These are phyloP conservation scores for Borostomias antarcticus DNA, from an alignment of 2,797 vertebrate species.

Conservation along the genomic window DNA sequence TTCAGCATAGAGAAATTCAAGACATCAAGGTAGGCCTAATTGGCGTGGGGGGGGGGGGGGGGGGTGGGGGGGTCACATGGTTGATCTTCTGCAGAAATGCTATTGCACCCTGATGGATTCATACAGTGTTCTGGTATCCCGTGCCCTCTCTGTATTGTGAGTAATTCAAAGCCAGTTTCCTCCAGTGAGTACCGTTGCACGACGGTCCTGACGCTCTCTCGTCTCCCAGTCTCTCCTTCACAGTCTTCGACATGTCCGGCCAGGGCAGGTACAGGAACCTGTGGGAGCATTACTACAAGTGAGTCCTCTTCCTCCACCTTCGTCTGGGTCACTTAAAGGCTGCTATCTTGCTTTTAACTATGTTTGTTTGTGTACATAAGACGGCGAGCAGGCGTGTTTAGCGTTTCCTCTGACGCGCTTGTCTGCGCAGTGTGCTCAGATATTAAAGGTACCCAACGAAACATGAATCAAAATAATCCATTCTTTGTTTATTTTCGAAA, in stretches of 20 bases:
- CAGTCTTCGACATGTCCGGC: slow-evolving; percentile 99
- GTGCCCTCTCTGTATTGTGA: neutral
- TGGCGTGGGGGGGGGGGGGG: too few species aligned
- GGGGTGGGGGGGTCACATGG: too few species aligned
- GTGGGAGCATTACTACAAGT: slow-evolving; percentile 99
- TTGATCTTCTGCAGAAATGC: neutral
- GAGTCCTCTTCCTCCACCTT: slow-evolving; percentile 72
- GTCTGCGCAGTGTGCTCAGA: too few species aligned
- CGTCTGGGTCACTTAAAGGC: too few species aligned
- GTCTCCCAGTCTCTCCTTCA: slow-evolving; percentile 97
- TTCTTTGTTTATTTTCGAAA: too few species aligned
- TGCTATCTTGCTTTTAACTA: too few species aligned
- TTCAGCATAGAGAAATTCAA: slow-evolving; percentile 99
- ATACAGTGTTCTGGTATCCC: neutral
- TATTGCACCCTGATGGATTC: neutral
- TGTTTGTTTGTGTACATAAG: too few species aligned
- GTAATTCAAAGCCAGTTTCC: neutral
- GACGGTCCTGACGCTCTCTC: too few species aligned
- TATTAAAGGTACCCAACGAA: too few species aligned
- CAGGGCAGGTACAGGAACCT: slow-evolving; percentile 98
- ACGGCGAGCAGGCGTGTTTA: too few species aligned
- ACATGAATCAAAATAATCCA: too few species aligned
- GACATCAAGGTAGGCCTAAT: slow-evolving; percentile 95
- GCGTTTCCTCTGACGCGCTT: too few species aligned
- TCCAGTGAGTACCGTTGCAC: neutral